Base-by-base conservation (phyloP, 2,113 vertebrate genomes). In the Onychorhynchus coronatus region DNA sequence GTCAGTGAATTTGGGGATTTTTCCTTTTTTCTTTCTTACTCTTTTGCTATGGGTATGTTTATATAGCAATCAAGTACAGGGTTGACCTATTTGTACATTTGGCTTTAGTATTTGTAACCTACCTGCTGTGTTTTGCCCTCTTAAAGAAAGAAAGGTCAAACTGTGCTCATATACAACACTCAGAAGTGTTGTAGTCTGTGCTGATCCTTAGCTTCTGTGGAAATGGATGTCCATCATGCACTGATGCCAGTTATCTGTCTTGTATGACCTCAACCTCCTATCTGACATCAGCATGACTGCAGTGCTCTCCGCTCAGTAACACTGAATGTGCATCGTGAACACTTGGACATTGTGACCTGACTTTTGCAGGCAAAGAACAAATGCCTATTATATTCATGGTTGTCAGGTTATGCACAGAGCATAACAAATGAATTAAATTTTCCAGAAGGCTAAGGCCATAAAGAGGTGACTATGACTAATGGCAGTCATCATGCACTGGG, bases 391-490 rank as follows among this genome's bases (percentile, higher is more conserved):
- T 59, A 85, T 65, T 75, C 44, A 53, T 56, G 33, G 58, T 23
- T 88, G 82, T 72, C 78, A 85, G 49, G 46, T 68, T 85, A 90
- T 53, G 53, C 31, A 65, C 35, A 42, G 41, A 83, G 46, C 75
- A 49, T 53, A 93, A 85, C 13, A 87, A 85, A 91, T 71, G n/a
- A 70, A 91, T 78, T 82, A 82, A 75, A 79, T 85, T 88, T 94
- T 96, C 78, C 78, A 85, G 92, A 63, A 93, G 58, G 27, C 39
- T 89, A 76, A 88, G 78, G 56, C 35, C 53, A 65, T 75, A 91
- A 91, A 82, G 55, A 89, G 33, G 41, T 72, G 90, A 71, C 59
- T 89, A 74, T 91, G 92, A 94, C 66, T 88, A 85, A 95, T 59
- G 56, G 3, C 71, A 75, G 61, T 65, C 62, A 47, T 88, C 56